phyloP scores from a whole-genome alignment of 2,113 vertebrate species.

The Xenopus borealis region DNA sequence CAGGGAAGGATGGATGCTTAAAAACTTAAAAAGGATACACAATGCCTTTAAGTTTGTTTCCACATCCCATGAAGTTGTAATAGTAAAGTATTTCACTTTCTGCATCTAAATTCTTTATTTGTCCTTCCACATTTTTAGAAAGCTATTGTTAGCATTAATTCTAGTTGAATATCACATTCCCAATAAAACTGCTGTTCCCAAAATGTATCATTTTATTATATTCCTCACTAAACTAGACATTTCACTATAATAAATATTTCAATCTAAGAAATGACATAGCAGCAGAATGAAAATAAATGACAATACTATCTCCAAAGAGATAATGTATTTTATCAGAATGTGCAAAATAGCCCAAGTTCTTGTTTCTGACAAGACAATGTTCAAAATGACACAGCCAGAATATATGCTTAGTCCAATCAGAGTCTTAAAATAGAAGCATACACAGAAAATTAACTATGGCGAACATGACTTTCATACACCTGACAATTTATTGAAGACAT shows the following conservation, averaged over 20 bases:
- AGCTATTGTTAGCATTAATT: constrained; percentile 21
- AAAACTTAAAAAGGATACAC: no score
- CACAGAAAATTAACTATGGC: not conserved
- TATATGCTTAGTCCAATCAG: constrained; percentile 21
- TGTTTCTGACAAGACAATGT: constrained; percentile 56
- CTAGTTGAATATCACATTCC: constrained; percentile 25
- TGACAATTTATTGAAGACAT: no score
- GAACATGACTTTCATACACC: no score
- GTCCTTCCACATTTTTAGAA: not conserved
- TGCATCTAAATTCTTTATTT: constrained; percentile 3
- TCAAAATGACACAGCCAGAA: constrained; percentile 54
- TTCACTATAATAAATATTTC: constrained; percentile 67
- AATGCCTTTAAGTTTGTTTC: no score
- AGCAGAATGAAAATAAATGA: constrained; percentile 71
- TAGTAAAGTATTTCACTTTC: no score
- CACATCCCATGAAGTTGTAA: no score
- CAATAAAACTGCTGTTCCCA: constrained; percentile 49
- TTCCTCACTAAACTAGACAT: constrained; percentile 56
- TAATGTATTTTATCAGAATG: constrained; percentile 65
- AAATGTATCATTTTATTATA: constrained; percentile 47
- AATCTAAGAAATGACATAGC: constrained; percentile 55
- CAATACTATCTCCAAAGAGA: constrained; percentile 58
- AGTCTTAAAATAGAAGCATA: not conserved
- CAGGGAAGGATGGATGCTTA: no score
- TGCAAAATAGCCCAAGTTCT: constrained; percentile 53